These are phyloP conservation scores for Selenia dentaria DNA, from an alignment of 2,888 invertebrate genomes.

Conservation along the genomic window DNA sequence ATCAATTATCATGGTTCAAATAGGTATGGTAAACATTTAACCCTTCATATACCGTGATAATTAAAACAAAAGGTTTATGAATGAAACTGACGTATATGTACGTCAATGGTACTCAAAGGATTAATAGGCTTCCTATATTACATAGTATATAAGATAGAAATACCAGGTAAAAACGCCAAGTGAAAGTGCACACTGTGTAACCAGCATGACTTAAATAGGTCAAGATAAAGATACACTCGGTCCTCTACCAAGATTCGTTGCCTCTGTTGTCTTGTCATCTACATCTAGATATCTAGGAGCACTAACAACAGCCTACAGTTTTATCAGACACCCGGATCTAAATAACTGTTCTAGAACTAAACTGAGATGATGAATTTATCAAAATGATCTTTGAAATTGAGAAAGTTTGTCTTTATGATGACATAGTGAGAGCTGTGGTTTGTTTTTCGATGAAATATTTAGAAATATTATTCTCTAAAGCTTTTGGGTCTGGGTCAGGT, in stretches of 20 bases:
- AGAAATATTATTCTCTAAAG: too few relatives aligned
- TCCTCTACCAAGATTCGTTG: slow-evolving; percentile 11
- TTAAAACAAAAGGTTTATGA: too few relatives aligned
- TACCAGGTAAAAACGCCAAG: too few relatives aligned
- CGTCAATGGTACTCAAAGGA: too few relatives aligned
- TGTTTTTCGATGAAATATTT: not conserved
- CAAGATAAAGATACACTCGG: slow-evolving; percentile 11
- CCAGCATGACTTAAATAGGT: slow-evolving; percentile 3
- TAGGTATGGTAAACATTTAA: too few relatives aligned
- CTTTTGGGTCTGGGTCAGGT: too few relatives aligned
- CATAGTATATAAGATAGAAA: too few relatives aligned
- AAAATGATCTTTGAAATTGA: slow-evolving; percentile 21
- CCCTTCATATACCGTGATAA: too few relatives aligned
- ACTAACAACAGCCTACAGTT: slow-evolving; percentile 18
- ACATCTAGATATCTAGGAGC: slow-evolving; percentile 16
- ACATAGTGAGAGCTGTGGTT: slow-evolving; percentile 1
- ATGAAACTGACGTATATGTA: too few relatives aligned
- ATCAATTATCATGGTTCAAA: too few relatives aligned
- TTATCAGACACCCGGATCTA: slow-evolving; percentile 14
- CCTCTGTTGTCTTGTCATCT: slow-evolving; percentile 19
- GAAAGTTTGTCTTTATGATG: slow-evolving; percentile 19
- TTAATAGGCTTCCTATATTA: too few relatives aligned
- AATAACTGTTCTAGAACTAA: slow-evolving; percentile 21
- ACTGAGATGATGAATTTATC: slow-evolving; percentile 30
- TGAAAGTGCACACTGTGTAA: too few relatives aligned